Percentiles rank a stretch among this genome's conserved stretches.
Evolutionary conservation across 2,888 invertebrate genomes (phyloP).

Genomic region (Lepidocyrtinus sp.): DNA sequence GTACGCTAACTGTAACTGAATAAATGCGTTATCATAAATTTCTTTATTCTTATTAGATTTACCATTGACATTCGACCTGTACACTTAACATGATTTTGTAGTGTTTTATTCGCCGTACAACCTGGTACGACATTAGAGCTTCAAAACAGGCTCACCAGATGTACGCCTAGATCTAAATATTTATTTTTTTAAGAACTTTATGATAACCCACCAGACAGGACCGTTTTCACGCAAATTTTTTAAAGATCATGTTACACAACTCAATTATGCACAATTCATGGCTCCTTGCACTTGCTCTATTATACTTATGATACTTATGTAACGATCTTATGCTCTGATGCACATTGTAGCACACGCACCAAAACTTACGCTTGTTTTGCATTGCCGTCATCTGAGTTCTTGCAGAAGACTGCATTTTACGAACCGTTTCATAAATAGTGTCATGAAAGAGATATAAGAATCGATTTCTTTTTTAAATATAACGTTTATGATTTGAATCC

Average conservation of each 20-base stretch:
- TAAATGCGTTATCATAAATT: constrained; percentile 46
- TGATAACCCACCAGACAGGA: constrained; percentile 39
- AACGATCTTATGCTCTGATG: constrained; percentile 49
- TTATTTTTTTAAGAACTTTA: no score
- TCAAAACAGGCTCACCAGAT: no score
- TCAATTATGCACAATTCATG: constrained; percentile 56
- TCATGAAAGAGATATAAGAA: no score
- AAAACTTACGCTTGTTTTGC: background rate
- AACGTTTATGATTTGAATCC: background rate
- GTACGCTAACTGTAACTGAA: constrained; percentile 19
- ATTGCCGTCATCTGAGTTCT: background rate
- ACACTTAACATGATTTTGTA: constrained; percentile 14
- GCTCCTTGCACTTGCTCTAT: constrained; percentile 56
- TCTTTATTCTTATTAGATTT: constrained; percentile 47
- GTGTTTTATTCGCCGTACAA: constrained; percentile 19
- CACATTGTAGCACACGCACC: constrained; percentile 55
- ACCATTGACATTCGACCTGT: constrained; percentile 63
- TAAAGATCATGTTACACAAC: constrained; percentile 61
- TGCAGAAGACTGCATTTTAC: constrained; percentile 28
- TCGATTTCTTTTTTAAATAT: constrained; percentile 4
- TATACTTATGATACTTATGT: constrained; percentile 53
- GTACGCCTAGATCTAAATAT: no score
- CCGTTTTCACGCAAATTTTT: constrained; percentile 32
- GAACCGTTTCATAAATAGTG: no score
- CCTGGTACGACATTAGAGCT: constrained; percentile 53